Evolutionary conservation across 2,888 invertebrate genomes (phyloP).

Genomic region (Nipponacmea schrenckii): DNA sequence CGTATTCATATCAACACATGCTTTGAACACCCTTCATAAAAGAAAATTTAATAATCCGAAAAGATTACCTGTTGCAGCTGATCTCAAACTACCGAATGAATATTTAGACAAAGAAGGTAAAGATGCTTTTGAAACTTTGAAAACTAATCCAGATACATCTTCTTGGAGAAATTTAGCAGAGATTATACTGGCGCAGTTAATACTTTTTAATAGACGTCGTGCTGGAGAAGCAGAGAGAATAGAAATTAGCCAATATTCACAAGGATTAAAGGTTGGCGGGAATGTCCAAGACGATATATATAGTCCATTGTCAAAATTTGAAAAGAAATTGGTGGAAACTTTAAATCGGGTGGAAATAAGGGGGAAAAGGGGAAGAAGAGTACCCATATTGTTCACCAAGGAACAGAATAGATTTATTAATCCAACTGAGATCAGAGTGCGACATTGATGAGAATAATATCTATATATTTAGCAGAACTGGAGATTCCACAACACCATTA

Average conservation of each 20-base stretch:
- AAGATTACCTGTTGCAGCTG: neutral
- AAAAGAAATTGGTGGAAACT: neutral
- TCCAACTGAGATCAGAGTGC: neutral
- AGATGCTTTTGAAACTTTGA: constrained; percentile 5
- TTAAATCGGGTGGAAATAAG: constrained; percentile 1
- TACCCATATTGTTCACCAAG: neutral
- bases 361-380: neutral
- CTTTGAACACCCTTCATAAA: neutral
- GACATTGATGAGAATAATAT: constrained; percentile 2
- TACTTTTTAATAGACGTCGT: constrained; percentile 1
- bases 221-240: neutral
- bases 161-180: neutral
- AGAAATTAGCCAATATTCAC: neutral
- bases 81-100: neutral
- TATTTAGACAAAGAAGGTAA: too few species aligned
- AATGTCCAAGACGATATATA: constrained; percentile 8
- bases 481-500: neutral
- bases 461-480: neutral
- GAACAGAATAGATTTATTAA: neutral
- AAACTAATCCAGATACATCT: neutral
- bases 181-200: neutral
- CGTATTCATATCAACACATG: neutral
- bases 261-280: neutral
- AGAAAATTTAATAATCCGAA: constrained; percentile 1
- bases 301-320: neutral